Evolutionary conservation across 2,797 vertebrate genomes (phyloP), one percentile per base, ranked within the genome.

Genomic region (Muraenolepis orangiensis): DNA sequence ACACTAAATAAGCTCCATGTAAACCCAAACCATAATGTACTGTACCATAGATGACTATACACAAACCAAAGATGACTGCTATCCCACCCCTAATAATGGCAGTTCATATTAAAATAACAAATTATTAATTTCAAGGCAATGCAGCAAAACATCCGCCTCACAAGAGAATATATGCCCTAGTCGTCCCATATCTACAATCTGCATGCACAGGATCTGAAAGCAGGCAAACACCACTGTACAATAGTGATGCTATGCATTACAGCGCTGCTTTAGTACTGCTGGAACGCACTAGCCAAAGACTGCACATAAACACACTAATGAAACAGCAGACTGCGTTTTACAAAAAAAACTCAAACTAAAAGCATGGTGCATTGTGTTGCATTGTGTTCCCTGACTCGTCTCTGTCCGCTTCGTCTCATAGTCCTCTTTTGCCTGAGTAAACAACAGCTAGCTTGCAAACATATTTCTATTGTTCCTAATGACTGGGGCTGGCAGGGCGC

Each of bases 391-490:
- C 51, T 61, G 51, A 23, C 51, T 61, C n/a, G 8, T 23, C n/a
- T 26, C 51, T 61, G n/a, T 10, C n/a, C n/a, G 51, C 51, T 23
- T 23, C 51, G 26, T 61, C 26, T 61, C 51, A 61, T 61, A 61
- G n/a, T 23, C n/a, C 40, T 16, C 40, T 61, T 23, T 23, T 23
- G 51, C 51, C 51, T 26, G 51, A 3, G 8, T 26, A 61, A 61
- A 61, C 51, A 61, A 61, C 20, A 11, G 51, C 51, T 26, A 26
- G 51, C 51, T 61, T 61, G n/a, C 51, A 61, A 61, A 61, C 51
- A 61, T 61, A 61, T 61, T 61, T 61, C 23, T 61, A 61, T 61
- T 61, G 51, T 61, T 61, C 51, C 26, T 61, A 61, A 61, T 61
- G n/a, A 61, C 51, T 26, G n/a, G 51, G n/a, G 51, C 51, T 61